Evolutionary conservation across 1,140 invertebrate species (phyloP).

Genomic region (Cylas formicarius): DNA sequence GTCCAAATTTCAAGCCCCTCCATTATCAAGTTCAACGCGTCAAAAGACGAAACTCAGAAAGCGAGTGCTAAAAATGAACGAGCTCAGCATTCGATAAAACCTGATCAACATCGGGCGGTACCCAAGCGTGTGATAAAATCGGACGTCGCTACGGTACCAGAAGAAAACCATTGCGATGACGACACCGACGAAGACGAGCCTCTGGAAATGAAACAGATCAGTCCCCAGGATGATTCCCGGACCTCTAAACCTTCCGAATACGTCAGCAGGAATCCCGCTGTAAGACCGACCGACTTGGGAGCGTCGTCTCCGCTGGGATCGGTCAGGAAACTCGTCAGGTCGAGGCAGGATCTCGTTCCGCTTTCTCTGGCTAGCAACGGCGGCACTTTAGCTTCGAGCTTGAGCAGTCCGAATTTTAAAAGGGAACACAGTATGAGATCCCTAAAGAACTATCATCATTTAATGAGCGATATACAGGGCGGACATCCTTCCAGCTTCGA

Average conservation of each 20-base stretch:
- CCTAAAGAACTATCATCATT: constrained; percentile 25
- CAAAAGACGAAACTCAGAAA: too few species aligned
- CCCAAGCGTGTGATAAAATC: too few species aligned
- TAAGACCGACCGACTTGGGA: constrained; percentile 7
- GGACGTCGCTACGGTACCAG: constrained; percentile 18
- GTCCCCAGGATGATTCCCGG: too few species aligned
- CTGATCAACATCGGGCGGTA: too few species aligned
- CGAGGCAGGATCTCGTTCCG: not conserved
- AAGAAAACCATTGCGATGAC: constrained; percentile 13
- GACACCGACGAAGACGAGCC: constrained; percentile 14
- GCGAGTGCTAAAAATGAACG: too few species aligned
- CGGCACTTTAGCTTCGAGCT: constrained; percentile 13
- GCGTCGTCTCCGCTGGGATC: constrained; percentile 8
- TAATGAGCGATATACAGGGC: constrained; percentile 22
- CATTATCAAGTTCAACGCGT: too few species aligned
- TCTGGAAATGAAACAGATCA: constrained; percentile 19
- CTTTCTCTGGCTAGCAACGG: constrained; percentile 2
- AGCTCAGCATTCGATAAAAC: too few species aligned
- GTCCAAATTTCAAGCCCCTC: too few species aligned
- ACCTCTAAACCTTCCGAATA: constrained; percentile 1
- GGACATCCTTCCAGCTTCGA: constrained; percentile 27
- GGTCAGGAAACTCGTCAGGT: not conserved
- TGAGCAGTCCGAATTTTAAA: constrained; percentile 27
- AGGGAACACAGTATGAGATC: constrained; percentile 31
- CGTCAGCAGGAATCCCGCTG: constrained; percentile 2